A percentile compares a stretch with the other conserved stretches of the same genome.
phyloP scores from a whole-genome alignment of 2,797 vertebrate species.

The Hypotaenidia okinawae region DNA sequence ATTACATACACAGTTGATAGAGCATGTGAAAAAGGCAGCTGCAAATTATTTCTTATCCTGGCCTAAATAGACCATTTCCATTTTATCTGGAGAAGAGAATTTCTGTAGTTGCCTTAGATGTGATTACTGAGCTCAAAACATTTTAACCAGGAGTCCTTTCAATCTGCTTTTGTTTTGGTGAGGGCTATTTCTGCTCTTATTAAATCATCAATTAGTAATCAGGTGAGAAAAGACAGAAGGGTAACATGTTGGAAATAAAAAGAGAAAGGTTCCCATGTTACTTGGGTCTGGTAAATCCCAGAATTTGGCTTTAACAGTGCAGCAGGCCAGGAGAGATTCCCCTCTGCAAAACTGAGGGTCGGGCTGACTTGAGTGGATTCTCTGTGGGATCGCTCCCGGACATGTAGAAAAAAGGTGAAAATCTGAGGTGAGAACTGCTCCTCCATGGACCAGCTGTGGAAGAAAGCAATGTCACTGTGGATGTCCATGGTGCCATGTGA shows the following conservation, averaged over 20 bases:
- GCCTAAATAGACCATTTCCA: background rate
- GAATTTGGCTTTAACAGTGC: background rate
- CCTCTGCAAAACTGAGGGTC: background rate
- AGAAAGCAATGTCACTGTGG: background rate
- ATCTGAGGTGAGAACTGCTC: background rate
- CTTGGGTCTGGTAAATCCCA: background rate
- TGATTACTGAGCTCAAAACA: background rate
- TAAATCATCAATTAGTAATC: background rate
- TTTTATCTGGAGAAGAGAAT: background rate
- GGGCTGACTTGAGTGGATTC: background rate
- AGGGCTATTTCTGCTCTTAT: background rate
- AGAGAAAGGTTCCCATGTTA: background rate
- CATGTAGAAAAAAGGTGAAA: background rate
- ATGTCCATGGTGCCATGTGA: accelerated
- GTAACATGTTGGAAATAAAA: background rate
- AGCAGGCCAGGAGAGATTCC: background rate
- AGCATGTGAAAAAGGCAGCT: background rate
- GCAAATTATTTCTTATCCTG: background rate
- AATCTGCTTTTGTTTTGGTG: background rate
- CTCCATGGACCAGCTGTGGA: background rate
- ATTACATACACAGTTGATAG: background rate
- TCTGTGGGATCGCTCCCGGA: background rate
- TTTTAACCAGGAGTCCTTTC: background rate
- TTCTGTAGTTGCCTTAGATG: background rate
- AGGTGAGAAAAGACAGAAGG: background rate